A percentile compares a stretch with the other conserved stretches of the same genome.
Evolutionary conservation across 2,888 invertebrate genomes (phyloP).

Genomic region (Noctua fimbriata): DNA sequence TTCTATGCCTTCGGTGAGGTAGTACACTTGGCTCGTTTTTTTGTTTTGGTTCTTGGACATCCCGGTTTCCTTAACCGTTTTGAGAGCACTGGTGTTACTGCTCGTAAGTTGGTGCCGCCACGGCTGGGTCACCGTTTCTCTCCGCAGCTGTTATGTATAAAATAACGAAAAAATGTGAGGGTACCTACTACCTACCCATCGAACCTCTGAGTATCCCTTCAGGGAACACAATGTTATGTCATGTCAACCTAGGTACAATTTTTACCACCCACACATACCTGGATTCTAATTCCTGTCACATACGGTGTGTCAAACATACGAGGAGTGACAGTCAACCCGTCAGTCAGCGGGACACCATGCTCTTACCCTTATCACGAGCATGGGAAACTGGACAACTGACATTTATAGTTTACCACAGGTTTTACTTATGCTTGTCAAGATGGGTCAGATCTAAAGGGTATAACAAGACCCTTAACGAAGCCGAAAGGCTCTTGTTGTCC

Average conservation of each 20-base stretch:
- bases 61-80: too few relatives aligned
- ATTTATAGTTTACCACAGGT: slow-evolving; percentile 41
- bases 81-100: too few relatives aligned
- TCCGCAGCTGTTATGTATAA: too few relatives aligned
- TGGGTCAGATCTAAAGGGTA: background rate
- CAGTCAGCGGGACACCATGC: slow-evolving; percentile 32
- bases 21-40: too few relatives aligned
- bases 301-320: slow-evolving; percentile 36
- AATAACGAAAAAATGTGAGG: too few relatives aligned
- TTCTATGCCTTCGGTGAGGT: too few relatives aligned
- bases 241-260: background rate
- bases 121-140: too few relatives aligned
- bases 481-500: too few relatives aligned
- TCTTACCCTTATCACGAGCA: slow-evolving; percentile 59
- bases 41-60: too few relatives aligned
- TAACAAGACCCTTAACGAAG: too few relatives aligned
- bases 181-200: background rate
- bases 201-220: background rate
- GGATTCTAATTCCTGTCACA: slow-evolving; percentile 41
- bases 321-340: slow-evolving; percentile 45
- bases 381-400: slow-evolving; percentile 43
- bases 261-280: background rate
- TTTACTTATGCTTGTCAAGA: slow-evolving; percentile 26
- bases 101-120: too few relatives aligned
- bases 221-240: background rate